Evolutionary conservation across 2,888 invertebrate species (phyloP).

Genomic region (Girardia tigrina): DNA sequence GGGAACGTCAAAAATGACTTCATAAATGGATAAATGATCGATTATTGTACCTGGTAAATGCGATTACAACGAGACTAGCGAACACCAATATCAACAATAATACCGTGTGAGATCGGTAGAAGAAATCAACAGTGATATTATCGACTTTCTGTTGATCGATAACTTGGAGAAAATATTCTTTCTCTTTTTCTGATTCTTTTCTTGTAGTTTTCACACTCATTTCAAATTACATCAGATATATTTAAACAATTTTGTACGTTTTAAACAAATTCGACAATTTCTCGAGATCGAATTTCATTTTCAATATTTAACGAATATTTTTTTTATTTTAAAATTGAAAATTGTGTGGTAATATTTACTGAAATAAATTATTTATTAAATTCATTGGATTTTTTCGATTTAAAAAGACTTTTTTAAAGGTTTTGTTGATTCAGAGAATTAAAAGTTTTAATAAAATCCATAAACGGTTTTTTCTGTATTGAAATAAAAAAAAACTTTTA

Average conservation of each 20-base stretch:
- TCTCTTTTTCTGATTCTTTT: slow-evolving; percentile 23
- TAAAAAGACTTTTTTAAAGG: too few species aligned
- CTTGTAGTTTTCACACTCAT: slow-evolving; percentile 11
- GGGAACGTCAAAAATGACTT: background rate
- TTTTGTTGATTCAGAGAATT: too few species aligned
- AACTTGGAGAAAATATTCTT: background rate
- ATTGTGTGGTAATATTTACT: too few species aligned
- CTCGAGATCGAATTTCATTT: too few species aligned
- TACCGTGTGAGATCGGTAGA: slow-evolving; percentile 19
- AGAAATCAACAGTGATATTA: slow-evolving; percentile 14
- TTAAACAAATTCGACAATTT: too few species aligned
- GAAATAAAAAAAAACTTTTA: too few species aligned
- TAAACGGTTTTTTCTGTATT: too few species aligned
- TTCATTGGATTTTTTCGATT: too few species aligned
- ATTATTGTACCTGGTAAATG: background rate
- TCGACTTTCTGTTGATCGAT: slow-evolving; percentile 12
- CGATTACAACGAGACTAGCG: background rate
- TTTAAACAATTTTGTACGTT: slow-evolving; percentile 20
- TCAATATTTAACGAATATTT: too few species aligned
- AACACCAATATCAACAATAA: background rate
- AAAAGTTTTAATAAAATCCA: too few species aligned
- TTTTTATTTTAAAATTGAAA: too few species aligned
- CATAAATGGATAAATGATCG: background rate
- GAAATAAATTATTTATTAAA: too few species aligned
- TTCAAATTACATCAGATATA: slow-evolving; percentile 15